Percentiles rank a stretch among this genome's conserved stretches.
phyloP scores from a whole-genome alignment of 2,797 vertebrate species.

The Cirrhinus mrigala region DNA sequence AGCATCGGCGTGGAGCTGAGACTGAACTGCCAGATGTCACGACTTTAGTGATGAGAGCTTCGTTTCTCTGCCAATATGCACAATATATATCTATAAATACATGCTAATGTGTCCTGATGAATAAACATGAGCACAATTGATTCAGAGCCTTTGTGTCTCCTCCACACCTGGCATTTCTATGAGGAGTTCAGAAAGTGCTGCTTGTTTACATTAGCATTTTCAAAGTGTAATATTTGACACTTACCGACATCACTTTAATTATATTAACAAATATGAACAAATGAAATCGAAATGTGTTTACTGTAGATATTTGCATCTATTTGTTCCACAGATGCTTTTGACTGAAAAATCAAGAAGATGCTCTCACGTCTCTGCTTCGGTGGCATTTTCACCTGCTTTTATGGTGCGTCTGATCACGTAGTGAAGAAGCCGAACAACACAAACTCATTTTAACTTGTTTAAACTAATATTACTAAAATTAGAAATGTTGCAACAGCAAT shows the following conservation, averaged over 20 bases:
- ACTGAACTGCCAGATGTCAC: slow-evolving; percentile 25
- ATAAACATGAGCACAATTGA: slow-evolving; percentile 51
- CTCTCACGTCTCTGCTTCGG: neutral
- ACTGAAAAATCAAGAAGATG: neutral
- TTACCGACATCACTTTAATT: slow-evolving; percentile 3
- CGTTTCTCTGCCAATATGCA: neutral
- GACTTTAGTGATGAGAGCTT: neutral
- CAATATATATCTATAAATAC: slow-evolving; percentile 45
- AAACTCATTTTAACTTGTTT: too few relatives aligned
- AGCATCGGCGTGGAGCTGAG: neutral
- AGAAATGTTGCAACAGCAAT: too few relatives aligned
- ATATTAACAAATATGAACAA: neutral
- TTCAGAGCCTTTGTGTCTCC: neutral
- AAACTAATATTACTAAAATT: too few relatives aligned
- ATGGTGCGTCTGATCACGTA: too few relatives aligned
- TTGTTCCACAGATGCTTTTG: neutral
- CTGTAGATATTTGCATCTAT: neutral
- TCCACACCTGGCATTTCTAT: slow-evolving; percentile 20
- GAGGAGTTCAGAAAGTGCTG: neutral
- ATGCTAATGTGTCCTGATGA: slow-evolving; percentile 61
- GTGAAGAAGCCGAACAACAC: too few relatives aligned
- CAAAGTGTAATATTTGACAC: neutral
- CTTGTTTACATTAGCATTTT: slow-evolving; percentile 11
- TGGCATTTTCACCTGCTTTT: neutral
- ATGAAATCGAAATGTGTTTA: neutral